A percentile compares a stretch with the other conserved stretches of the same genome.
Conservation (phyloP, 2,797 vertebrate genomes). For the Threskiornis aethiopicus region DNA sequence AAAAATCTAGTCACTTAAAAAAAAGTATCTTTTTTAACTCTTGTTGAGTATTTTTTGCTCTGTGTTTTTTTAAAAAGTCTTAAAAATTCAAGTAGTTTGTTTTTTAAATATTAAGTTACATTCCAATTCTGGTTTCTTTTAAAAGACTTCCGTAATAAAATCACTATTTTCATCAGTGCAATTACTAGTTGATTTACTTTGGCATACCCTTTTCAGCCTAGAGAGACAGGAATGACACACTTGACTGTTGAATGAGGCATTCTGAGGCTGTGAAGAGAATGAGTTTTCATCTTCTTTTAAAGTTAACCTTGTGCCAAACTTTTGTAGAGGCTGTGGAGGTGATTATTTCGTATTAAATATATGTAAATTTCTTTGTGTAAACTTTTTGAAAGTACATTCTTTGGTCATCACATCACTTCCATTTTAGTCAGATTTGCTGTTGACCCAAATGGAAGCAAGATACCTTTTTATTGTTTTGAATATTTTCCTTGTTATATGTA, state of each 20-base stretch:
- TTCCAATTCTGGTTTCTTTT: constrained; percentile 29
- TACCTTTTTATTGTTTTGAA: neutral
- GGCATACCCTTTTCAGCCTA: neutral
- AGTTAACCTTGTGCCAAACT: neutral
- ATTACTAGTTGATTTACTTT: constrained; percentile 32
- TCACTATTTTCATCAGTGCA: neutral
- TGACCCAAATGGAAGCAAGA: neutral
- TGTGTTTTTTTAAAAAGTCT: neutral
- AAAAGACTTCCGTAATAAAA: neutral
- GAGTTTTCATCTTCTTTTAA: constrained; percentile 5
- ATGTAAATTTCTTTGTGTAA: neutral
- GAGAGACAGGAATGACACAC: neutral
- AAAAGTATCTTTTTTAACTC: neutral
- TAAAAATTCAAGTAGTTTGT: neutral
- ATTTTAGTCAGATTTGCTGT: neutral
- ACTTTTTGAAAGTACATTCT: neutral
- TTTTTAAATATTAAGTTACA: constrained; percentile 26
- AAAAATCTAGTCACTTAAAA: neutral
- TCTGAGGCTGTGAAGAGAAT: neutral
- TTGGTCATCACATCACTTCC: neutral
- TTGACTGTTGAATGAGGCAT: constrained; percentile 15
- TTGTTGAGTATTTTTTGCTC: neutral
- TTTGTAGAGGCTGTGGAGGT: neutral
- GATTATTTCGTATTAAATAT: neutral
- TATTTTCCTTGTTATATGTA: neutral